Base-by-base conservation (phyloP, 2,888 invertebrate species). In the Drosophila pseudotalamancana region DNA sequence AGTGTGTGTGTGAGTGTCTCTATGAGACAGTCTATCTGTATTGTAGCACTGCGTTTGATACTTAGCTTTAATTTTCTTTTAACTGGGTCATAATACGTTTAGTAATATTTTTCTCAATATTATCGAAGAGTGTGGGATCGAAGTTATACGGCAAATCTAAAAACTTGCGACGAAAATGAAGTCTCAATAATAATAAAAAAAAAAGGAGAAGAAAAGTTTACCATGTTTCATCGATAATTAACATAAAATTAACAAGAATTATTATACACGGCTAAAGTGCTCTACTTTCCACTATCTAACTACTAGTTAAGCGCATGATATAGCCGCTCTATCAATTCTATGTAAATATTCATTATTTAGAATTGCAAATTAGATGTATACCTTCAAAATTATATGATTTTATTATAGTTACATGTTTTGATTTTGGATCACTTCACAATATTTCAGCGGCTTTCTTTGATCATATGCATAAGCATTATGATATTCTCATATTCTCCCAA, bases 81-180 rank as follows among this genome's bases (percentile, higher is more conserved):
- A 73, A 51, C 40, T 62, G 42, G 71, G 70, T 74, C 62, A 69
- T 5, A 53, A 34, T 9, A 11, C 14, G 25, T 39, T 35, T 53
- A 50, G 32, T 39, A 18, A 1, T 2, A 6, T 32, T n/a, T 32
- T 32, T n/a, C 32, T 6, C n/a, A 19, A n/a, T 29, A 11, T 37
- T 14, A 34, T 39, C n/a, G n/a, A 19, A 40, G 21, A 34, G 23
- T 35, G 34, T 50, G 25, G n/a, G 9, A 6, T 6, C 6, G 21
- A 21, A 25, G 11, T n/a, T n/a, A n/a, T n/a, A n/a, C n/a, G n/a
- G n/a, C n/a, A n/a, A n/a, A n/a, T n/a, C n/a, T n/a, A n/a, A n/a
- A n/a, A n/a, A n/a, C n/a, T n/a, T n/a, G n/a, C n/a, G n/a, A n/a
- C n/a, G n/a, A n/a, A n/a, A n/a, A n/a, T n/a, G 25, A 32, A 31